A percentile compares a stretch with the other conserved stretches of the same genome.
Evolutionary conservation across 2,113 vertebrate genomes (phyloP).

Genomic region (Pitta sordida): DNA sequence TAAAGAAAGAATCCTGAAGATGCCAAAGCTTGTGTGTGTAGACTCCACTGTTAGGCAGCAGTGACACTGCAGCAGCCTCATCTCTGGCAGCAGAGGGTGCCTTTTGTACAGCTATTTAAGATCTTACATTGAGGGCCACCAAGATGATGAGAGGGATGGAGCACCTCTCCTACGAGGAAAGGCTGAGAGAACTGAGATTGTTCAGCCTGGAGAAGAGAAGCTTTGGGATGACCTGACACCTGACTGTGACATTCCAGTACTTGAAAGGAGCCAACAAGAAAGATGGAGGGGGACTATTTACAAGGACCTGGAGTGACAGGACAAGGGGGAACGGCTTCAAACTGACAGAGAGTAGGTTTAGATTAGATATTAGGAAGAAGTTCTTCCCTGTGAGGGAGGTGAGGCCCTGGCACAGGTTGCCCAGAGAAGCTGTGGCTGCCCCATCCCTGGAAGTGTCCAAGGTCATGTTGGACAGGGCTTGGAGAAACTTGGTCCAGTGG

Average conservation of each 20-base stretch:
- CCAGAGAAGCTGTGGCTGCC: neutral
- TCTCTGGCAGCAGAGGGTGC: neutral
- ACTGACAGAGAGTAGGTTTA: too few species aligned
- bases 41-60: neutral
- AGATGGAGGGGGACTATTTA: neutral
- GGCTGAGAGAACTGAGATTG: neutral
- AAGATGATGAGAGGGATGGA: neutral
- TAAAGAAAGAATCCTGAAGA: neutral
- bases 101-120: neutral
- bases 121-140: neutral
- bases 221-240: neutral
- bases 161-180: neutral
- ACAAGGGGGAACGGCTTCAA: neutral
- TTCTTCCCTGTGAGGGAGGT: neutral
- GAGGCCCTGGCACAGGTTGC: neutral
- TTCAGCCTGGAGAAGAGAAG: neutral
- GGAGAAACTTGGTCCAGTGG: neutral
- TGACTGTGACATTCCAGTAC: accelerated
- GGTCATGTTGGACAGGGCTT: accelerated
- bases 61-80: neutral
- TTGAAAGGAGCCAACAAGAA: neutral
- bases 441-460: neutral
- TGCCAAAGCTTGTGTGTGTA: neutral
- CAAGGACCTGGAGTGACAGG: neutral
- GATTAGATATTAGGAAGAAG: neutral